Evolutionary conservation across 37 sponge, comb jelly and placozoan species (phyloP), one percentile per base, ranked within the genome.

Genomic region (Petrosia ficiformis): DNA sequence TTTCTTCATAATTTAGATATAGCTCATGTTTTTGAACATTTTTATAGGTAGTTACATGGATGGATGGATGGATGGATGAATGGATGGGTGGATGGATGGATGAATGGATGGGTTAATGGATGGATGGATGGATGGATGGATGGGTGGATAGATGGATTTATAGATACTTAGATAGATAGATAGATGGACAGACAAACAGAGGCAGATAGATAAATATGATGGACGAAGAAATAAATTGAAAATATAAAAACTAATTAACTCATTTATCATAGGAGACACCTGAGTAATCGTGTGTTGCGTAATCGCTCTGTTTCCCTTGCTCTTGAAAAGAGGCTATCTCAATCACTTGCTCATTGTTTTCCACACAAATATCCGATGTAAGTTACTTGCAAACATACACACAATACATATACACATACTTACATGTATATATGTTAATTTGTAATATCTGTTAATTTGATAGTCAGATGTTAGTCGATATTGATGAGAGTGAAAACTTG

Each of bases 401-500:
- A 38, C 70, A 37, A 21, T 19, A 31, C 11, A 22, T 10, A 16
- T 35, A 37, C 71, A 21, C 11, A 21, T 6, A 21, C 71, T 69
- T 3, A 22, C 25, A 25, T n/a, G n/a, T n/a, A n/a, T n/a, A n/a
- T n/a, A n/a, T n/a, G n/a, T n/a, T n/a, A n/a, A n/a, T n/a, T n/a
- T n/a, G n/a, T n/a, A n/a, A n/a, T n/a, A n/a, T n/a, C n/a, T n/a
- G n/a, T n/a, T n/a, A n/a, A n/a, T n/a, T n/a, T 48, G 14, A 19
- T 44, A 86, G 86, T 58, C 68, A 75, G n/a, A 81, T 90, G 90
- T 42, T 90, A 78, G 44, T 68, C 32, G 90, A 90, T 81, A 28
- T 90, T 54, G 86, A 84, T 1, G 66, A 80, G 59, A 72, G 75
- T 28, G 36, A 57, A n/a, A 37, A 16, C 2, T 76, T 84, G 44